phyloP scores from a whole-genome alignment of 2,888 invertebrate species.

The Podabrus alpinus region DNA sequence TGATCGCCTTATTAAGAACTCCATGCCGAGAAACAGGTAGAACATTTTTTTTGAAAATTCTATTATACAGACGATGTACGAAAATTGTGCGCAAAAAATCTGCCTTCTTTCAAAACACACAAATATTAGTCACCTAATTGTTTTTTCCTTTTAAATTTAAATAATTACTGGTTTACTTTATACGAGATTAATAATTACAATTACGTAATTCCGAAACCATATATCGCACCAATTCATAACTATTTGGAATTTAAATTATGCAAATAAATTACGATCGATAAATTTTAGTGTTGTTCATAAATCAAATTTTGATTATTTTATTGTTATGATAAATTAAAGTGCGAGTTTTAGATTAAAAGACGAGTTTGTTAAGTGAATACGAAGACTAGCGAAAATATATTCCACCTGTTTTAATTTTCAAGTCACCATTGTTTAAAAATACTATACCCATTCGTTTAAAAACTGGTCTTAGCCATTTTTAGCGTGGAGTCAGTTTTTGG shows the following conservation, averaged over 20 bases:
- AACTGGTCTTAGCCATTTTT: conserved; percentile 23
- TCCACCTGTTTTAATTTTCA: conserved; percentile 17
- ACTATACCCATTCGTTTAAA: conserved; percentile 8
- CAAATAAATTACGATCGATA: background rate
- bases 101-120: background rate
- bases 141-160: background rate
- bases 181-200: background rate
- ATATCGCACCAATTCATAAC: background rate
- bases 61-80: background rate
- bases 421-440: conserved; percentile 15
- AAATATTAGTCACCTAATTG: background rate
- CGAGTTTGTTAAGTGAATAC: background rate
- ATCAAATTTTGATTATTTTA: background rate
- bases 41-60: background rate
- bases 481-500: background rate
- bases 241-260: background rate
- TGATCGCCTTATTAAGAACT: background rate
- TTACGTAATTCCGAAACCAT: background rate
- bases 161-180: background rate
- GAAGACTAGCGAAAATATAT: conserved; percentile 3
- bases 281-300: background rate
- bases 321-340: background rate
- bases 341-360: background rate
- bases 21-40: background rate
- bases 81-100: background rate